Conservation (phyloP, 2,888 invertebrate species). For the Dryobotodes eremita region DNA sequence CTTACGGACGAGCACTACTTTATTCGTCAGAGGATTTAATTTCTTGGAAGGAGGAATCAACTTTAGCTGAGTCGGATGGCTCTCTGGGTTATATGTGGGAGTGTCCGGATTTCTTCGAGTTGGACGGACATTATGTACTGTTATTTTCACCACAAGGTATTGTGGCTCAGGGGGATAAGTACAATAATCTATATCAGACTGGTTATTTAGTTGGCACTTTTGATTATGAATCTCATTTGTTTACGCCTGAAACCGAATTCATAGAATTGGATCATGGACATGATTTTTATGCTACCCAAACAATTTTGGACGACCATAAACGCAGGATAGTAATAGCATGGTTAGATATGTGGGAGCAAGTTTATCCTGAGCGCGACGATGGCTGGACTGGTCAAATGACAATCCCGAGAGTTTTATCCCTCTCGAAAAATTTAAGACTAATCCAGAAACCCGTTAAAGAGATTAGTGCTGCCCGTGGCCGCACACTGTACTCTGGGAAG, state of each 20-base stretch:
- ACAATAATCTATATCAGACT: constrained; percentile 81
- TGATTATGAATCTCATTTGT: constrained; percentile 76
- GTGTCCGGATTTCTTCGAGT: constrained; percentile 88
- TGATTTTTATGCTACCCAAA: constrained; percentile 87
- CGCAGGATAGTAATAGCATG: constrained; percentile 83
- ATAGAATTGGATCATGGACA: constrained; percentile 83
- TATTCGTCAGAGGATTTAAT: constrained; percentile 80
- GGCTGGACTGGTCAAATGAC: constrained; percentile 86
- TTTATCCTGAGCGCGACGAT: constrained; percentile 81
- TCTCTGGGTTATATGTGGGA: constrained; percentile 87
- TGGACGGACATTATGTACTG: constrained; percentile 80
- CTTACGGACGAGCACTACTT: constrained; percentile 79
- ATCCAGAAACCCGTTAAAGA: constrained; percentile 79
- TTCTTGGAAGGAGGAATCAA: constrained; percentile 77
- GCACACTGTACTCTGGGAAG: constrained; percentile 67
- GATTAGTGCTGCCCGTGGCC: constrained; percentile 65
- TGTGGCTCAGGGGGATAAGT: constrained; percentile 78
- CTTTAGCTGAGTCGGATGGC: constrained; percentile 80
- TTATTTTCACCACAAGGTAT: constrained; percentile 87
- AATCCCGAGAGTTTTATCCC: constrained; percentile 78
- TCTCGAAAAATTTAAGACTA: constrained; percentile 72
- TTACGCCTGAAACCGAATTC: constrained; percentile 76
- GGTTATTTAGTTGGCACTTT: constrained; percentile 87
- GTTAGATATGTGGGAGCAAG: constrained; percentile 86
- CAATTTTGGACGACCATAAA: constrained; percentile 72